phyloP scores from a whole-genome alignment of 2,797 vertebrate genomes.

The Odontamblyopus lacepedii region DNA sequence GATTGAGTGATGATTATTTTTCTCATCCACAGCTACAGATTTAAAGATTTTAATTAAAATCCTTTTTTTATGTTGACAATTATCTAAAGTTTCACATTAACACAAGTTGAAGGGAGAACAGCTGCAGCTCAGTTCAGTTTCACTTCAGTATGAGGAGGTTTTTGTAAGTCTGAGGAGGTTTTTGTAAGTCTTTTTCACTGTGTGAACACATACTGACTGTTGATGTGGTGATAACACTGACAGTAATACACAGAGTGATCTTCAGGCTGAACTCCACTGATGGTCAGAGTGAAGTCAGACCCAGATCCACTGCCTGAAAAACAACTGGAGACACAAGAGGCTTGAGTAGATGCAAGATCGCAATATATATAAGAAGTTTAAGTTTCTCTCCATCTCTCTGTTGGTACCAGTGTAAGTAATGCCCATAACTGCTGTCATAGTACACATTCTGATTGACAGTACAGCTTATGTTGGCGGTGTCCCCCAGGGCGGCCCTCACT shows the following conservation, averaged over 20 bases:
- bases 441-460: too few relatives aligned
- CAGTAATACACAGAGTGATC: not conserved
- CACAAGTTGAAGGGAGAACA: too few relatives aligned
- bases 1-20: too few relatives aligned
- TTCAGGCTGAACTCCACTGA: conserved; percentile 19
- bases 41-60: too few relatives aligned
- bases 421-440: too few relatives aligned
- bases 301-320: conserved; percentile 3
- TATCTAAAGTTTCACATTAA: too few relatives aligned
- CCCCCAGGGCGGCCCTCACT: too few relatives aligned
- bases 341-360: not conserved
- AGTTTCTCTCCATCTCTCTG: not conserved
- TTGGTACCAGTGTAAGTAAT: not conserved
- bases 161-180: conserved; percentile 3
- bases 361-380: too few relatives aligned
- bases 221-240: not conserved
- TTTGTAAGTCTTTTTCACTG: conserved; percentile 31
- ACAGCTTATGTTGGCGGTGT: too few relatives aligned
- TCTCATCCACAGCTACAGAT: too few relatives aligned
- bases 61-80: too few relatives aligned
- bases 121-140: not conserved
- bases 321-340: conserved; percentile 19
- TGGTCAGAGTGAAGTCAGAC: not conserved
- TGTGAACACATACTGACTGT: not conserved
- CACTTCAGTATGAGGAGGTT: conserved; percentile 5